Base-by-base conservation (phyloP, 2,113 vertebrate genomes). In the Salminus brasiliensis region DNA sequence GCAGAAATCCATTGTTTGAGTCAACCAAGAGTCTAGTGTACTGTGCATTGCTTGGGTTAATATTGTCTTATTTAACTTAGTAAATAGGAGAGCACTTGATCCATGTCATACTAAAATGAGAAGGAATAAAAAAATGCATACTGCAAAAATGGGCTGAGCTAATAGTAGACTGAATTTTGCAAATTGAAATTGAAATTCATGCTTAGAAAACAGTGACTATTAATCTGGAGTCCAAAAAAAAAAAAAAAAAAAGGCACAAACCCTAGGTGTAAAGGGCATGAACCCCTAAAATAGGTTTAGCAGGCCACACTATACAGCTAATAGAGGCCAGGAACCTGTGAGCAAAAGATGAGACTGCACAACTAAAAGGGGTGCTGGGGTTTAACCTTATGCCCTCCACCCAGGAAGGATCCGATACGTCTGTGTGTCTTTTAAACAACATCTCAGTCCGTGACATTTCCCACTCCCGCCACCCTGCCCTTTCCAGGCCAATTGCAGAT, bases 381-480 rank as follows among this genome's bases (percentile, higher is more conserved):
- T 59, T 53, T 45, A 75, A 72, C 77, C 65, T 39, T 47, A 18
- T 15, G 59, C 25, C 72, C 62, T 78, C n/a, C 34, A 11, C 47
- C 32, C 45, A 32, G 52, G 60, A 55, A 32, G 49, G 67, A 63
- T 32, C 63, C 78, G 74, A 83, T 68, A 65, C 62, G 52, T 79
- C 30, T 78, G 21, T 36, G 43, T 53, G 11, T 12, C 80, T 76
- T 69, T 72, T 79, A 73, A 82, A 74, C 71, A n/a, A 69, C 70
- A 80, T 75, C 81, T 81, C 57, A 49, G 53, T 74, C 41, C 15
- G 13, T 76, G 78, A 77, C 79, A 84, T 87, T 88, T 85, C 66
- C 49, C 57, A 23, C 77, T 55, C 43, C 39, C 30, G 63, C 68
- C 52, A 76, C 36, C 53, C 72, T 39, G 74, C 74, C 85, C 76